Conservation (phyloP, 2,888 invertebrate species). For the Plemyria rubiginata region DNA sequence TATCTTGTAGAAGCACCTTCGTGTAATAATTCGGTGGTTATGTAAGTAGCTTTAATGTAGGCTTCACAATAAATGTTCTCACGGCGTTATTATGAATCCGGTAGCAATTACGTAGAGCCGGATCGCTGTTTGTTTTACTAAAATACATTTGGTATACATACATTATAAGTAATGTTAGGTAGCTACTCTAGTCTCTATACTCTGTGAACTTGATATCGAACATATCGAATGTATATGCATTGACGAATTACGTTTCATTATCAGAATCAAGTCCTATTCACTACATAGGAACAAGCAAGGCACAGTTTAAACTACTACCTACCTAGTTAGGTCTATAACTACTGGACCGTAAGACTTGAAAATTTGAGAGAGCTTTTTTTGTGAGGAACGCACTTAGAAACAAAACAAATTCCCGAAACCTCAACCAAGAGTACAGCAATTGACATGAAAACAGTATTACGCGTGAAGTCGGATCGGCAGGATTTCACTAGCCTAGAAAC, state of each 20-base stretch:
- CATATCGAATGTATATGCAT: no score
- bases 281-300: no score
- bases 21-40: conserved; percentile 50
- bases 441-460: not conserved
- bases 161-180: no score
- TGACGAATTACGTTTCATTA: no score
- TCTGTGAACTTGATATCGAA: no score
- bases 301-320: no score
- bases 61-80: conserved; percentile 32
- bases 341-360: not conserved
- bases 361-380: not conserved
- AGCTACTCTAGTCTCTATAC: no score
- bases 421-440: not conserved
- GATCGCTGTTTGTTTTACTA: conserved; percentile 29
- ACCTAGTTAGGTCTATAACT: no score
- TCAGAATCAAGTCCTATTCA: no score
- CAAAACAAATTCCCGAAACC: not conserved
- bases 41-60: conserved; percentile 43
- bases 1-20: conserved; percentile 51
- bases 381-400: not conserved
- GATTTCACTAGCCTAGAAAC: not conserved
- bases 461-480: not conserved
- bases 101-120: conserved; percentile 27
- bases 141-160: no score
- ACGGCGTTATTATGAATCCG: conserved; percentile 30